Evolutionary conservation across 1,140 invertebrate species (phyloP), one percentile per base, ranked within the genome.

Genomic region (Formica exsecta): DNA sequence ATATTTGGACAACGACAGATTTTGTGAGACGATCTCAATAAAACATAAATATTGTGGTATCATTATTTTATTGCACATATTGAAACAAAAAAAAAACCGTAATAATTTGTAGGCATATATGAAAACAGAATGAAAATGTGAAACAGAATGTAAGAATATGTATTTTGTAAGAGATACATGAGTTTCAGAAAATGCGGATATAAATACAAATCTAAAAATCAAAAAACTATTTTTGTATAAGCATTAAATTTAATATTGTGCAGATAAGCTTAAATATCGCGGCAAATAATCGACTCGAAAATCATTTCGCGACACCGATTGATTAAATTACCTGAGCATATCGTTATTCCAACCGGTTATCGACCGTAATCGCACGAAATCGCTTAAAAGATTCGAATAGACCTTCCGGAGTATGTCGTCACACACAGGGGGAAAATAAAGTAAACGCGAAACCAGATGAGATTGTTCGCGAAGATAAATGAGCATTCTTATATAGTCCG

Each of bases 371-470:
- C 6, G 32, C 16, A 25, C 65, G 36, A 66, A 36, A 36, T 29
- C 2, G 13, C 54, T 80, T 68, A 41, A 70, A 80, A 80, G 54
- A 3, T 7, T 0, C 1, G 16, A 32, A 41, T 36, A 68, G 29
- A 66, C 6, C n/a, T 65, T 25, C 9, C n/a, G 16, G 22, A 41
- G 32, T 70, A 70, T 70, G 11, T 80, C 22, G 44, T 68, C 36
- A 1, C 16, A 36, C n/a, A 36, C 32, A 25, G 11, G 13, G 32
- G 9, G 32, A 65, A 44, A 59, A 38, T 57, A 29, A 29, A 70
- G 22, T 65, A 65, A 80, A 68, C 44, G 22, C n/a, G 64, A 80
- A 70, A 70, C 48, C 77, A 48, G 48, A 59, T 80, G 51, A 80
- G 16, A 80, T 22, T 22, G 22, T 70, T 80, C 51, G 77, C 36